These are phyloP conservation scores for Scartelaos histophorus DNA, from an alignment of 2,113 vertebrate genomes.

Conservation along the genomic window DNA sequence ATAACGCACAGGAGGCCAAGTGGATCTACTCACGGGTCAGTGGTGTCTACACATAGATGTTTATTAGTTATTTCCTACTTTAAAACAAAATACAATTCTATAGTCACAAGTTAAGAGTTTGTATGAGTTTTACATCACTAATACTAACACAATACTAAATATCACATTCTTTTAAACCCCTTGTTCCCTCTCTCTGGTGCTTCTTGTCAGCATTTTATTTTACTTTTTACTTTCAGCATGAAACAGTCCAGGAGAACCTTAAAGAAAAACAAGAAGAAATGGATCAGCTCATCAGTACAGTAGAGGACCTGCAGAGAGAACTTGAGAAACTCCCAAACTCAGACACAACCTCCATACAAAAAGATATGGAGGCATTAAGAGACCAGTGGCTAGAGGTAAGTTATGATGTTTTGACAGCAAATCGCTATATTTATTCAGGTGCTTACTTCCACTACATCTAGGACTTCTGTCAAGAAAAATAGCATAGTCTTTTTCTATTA, in stretches of 20 bases:
- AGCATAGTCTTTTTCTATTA: not conserved
- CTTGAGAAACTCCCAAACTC: conserved; percentile 82
- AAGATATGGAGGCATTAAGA: conserved; percentile 81
- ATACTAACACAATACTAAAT: not conserved
- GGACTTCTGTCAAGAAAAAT: not conserved
- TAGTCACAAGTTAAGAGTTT: no score
- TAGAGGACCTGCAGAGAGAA: conserved; percentile 85
- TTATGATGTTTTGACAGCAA: not conserved
- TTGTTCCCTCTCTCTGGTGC: conserved; percentile 39
- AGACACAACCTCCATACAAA: conserved; percentile 73
- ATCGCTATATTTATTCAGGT: not conserved
- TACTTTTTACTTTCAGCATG: conserved; percentile 80
- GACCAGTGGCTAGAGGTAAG: conserved; percentile 91
- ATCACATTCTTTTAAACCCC: not conserved
- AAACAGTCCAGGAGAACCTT: conserved; percentile 82
- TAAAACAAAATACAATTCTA: no score
- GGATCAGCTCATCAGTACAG: conserved; percentile 86
- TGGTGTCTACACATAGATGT: not conserved
- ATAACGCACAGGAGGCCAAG: conserved; percentile 84
- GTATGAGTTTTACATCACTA: no score
- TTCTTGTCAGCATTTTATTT: conserved; percentile 19
- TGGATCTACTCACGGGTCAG: conserved; percentile 84
- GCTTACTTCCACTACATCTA: not conserved
- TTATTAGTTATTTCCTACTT: not conserved
- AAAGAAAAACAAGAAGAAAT: conserved; percentile 84